Evolutionary conservation across 2,797 vertebrate species (phyloP).

Genomic region (Phalanger gymnotis): DNA sequence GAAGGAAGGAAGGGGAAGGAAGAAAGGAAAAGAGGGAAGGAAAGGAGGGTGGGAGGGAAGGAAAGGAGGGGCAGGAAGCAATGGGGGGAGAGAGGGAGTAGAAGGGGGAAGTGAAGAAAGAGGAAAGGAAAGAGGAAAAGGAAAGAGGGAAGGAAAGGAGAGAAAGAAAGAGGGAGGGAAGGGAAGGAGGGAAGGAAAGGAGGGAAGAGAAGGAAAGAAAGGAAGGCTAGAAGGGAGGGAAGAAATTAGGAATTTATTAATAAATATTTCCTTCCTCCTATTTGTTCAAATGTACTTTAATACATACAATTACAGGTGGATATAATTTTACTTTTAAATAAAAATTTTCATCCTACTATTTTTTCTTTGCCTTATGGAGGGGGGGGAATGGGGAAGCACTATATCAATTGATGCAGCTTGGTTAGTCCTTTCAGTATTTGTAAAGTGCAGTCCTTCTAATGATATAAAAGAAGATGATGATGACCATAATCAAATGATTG

Average conservation of each 20-base stretch:
- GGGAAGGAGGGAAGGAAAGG: background rate
- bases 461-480: background rate
- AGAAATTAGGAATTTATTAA: background rate
- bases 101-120: too few species aligned
- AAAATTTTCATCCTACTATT: background rate
- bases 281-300: background rate
- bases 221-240: accelerated
- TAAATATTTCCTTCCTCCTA: background rate
- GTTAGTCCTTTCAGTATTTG: background rate
- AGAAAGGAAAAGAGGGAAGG: too few species aligned
- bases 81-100: accelerated
- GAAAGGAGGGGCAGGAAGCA: background rate
- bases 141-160: too few species aligned
- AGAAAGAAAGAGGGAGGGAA: background rate
- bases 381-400: background rate
- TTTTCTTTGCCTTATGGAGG: background rate
- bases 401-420: background rate
- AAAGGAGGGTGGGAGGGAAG: too few species aligned
- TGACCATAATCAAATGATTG: background rate
- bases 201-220: background rate
- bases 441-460: background rate
- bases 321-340: background rate
- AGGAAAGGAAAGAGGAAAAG: background rate
- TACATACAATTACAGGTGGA: background rate
- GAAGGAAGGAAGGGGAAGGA: too few species aligned